A percentile compares a stretch with the other conserved stretches of the same genome.
Evolutionary conservation across 2,888 invertebrate genomes (phyloP).

Genomic region (Xestia ashworthii): DNA sequence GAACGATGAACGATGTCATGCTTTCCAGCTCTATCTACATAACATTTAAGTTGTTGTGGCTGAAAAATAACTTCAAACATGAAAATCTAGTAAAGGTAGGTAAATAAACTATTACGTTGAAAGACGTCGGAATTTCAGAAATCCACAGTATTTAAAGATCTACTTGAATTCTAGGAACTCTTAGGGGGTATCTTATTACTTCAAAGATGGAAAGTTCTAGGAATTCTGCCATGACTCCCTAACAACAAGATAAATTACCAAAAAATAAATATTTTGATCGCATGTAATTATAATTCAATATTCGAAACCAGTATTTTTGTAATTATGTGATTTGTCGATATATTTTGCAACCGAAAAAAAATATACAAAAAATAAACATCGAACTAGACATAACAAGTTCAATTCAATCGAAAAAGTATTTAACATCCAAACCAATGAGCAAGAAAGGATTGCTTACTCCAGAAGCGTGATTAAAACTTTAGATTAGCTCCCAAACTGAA

Average conservation of each 20-base stretch:
- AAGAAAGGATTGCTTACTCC: slow-evolving; percentile 66
- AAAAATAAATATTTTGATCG: not conserved
- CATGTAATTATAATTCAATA: not conserved
- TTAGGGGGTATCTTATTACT: not conserved
- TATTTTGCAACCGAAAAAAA: not conserved
- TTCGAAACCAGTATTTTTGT: not conserved
- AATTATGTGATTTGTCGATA: not conserved
- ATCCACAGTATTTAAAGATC: slow-evolving; percentile 7
- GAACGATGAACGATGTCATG: not conserved
- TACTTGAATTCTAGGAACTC: not conserved
- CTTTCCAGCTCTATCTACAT: no score
- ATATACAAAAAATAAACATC: slow-evolving; percentile 17
- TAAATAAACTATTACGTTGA: slow-evolving; percentile 2
- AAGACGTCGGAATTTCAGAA: slow-evolving; percentile 8
- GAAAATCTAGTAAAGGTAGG: not conserved
- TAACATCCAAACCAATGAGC: slow-evolving; percentile 59
- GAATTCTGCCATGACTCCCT: not conserved
- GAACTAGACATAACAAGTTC: slow-evolving; percentile 44
- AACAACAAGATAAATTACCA: not conserved
- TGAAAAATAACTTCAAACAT: not conserved
- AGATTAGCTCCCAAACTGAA: slow-evolving; percentile 69
- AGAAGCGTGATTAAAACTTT: slow-evolving; percentile 73
- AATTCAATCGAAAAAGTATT: slow-evolving; percentile 62
- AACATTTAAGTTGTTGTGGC: not conserved
- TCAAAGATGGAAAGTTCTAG: not conserved